phyloP scores from a whole-genome alignment of 2,888 invertebrate genomes.

The Mystacides longicornis region DNA sequence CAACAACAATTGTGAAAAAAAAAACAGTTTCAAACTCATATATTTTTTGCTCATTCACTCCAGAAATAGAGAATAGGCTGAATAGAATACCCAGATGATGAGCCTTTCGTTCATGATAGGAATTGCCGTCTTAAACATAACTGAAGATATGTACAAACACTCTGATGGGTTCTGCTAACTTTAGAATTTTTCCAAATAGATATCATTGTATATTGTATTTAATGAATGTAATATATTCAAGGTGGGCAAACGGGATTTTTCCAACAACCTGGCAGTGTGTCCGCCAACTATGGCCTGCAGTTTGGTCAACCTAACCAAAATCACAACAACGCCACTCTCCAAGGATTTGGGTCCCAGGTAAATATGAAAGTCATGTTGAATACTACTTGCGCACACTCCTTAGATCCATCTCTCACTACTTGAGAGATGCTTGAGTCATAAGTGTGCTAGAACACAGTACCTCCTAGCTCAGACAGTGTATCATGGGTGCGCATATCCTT shows the following conservation, averaged over 20 bases:
- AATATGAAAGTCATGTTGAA: not conserved
- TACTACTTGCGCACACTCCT: conserved; percentile 27
- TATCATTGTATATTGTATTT: not conserved
- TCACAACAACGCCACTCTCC: conserved; percentile 43
- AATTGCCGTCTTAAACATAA: conserved; percentile 28
- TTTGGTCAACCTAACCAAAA: conserved; percentile 40
- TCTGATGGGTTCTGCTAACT: not conserved
- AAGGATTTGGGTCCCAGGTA: conserved; percentile 35
- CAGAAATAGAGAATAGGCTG: too few relatives aligned
- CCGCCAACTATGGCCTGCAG: conserved; percentile 40
- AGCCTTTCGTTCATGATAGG: conserved; percentile 25
- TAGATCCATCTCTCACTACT: conserved; percentile 46
- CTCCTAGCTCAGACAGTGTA: conserved; percentile 33
- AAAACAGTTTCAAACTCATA: too few relatives aligned
- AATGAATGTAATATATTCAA: conserved; percentile 27
- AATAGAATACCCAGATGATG: conserved; percentile 25
- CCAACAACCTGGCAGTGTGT: conserved; percentile 40
- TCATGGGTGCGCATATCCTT: conserved; percentile 2
- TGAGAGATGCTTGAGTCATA: conserved; percentile 51
- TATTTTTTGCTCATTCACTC: too few relatives aligned
- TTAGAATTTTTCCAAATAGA: too few relatives aligned
- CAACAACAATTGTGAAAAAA: too few relatives aligned
- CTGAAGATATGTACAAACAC: conserved; percentile 12
- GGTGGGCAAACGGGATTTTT: conserved; percentile 44
- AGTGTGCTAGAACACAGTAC: conserved; percentile 45